These are phyloP conservation scores for Spodoptera exigua DNA, from an alignment of 2,888 invertebrate species.

Conservation along the genomic window DNA sequence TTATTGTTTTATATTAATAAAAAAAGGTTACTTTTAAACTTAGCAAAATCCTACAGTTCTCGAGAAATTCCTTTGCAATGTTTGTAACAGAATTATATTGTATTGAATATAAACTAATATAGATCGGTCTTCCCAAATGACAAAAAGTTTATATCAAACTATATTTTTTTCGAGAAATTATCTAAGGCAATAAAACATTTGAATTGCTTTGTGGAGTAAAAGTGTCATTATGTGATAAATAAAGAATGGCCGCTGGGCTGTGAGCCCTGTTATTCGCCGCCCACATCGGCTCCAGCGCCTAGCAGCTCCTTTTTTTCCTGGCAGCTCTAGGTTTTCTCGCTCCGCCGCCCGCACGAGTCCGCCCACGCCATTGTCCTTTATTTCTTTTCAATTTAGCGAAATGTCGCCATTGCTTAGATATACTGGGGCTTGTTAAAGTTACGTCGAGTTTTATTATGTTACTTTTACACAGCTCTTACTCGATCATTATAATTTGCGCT, in stretches of 20 bases:
- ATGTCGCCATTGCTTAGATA: constrained; percentile 50
- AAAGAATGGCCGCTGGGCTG: constrained; percentile 60
- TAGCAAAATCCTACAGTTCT: no score
- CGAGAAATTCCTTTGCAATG: no score
- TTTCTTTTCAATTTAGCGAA: constrained; percentile 50
- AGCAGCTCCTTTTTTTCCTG: constrained; percentile 57
- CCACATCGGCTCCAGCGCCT: constrained; percentile 55
- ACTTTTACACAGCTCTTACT: constrained; percentile 12
- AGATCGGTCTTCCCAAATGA: no score
- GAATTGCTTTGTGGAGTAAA: constrained; percentile 39
- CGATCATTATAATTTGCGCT: background rate
- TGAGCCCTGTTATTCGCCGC: constrained; percentile 55
- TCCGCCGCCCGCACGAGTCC: constrained; percentile 50
- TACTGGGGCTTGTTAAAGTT: constrained; percentile 41
- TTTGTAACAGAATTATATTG: no score
- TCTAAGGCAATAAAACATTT: constrained; percentile 25
- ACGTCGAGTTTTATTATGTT: constrained; percentile 25
- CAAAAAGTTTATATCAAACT: background rate
- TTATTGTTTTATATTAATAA: no score
- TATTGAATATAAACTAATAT: no score
- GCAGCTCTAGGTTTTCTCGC: constrained; percentile 58
- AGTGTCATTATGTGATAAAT: constrained; percentile 55
- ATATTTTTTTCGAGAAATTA: constrained; percentile 21
- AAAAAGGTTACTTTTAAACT: no score
- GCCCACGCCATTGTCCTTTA: constrained; percentile 61